Evolutionary conservation across 2,888 invertebrate species (phyloP).

Genomic region (Emesis castigata): DNA sequence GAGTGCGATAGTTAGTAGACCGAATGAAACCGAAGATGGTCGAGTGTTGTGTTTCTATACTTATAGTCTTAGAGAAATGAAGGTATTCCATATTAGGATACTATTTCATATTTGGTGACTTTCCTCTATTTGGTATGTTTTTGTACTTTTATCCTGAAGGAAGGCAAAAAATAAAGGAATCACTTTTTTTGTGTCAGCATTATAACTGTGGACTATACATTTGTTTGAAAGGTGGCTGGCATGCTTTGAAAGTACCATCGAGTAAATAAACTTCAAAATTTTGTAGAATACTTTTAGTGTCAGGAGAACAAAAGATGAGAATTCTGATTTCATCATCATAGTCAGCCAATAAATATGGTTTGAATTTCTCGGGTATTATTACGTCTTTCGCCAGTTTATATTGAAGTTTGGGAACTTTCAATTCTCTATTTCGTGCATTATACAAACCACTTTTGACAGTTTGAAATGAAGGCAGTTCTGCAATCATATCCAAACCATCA

Average conservation of each 20-base stretch:
- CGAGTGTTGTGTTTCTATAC: too few species aligned
- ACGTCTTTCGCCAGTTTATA: conserved; percentile 12
- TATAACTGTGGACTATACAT: conserved; percentile 13
- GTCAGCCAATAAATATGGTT: conserved; percentile 3
- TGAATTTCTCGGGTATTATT: conserved; percentile 2
- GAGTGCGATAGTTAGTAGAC: too few species aligned
- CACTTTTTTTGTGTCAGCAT: conserved; percentile 2
- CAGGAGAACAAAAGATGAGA: conserved; percentile 14
- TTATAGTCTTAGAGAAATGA: too few species aligned
- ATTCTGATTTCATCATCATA: background rate
- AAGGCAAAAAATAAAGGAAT: conserved; percentile 18
- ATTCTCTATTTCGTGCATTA: conserved; percentile 15
- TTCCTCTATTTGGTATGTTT: conserved; percentile 16
- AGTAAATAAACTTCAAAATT: conserved; percentile 18
- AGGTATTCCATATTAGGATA: too few species aligned
- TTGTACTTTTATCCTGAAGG: conserved; percentile 7
- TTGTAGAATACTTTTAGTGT: conserved; percentile 3
- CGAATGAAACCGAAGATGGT: too few species aligned
- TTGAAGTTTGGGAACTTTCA: conserved; percentile 9
- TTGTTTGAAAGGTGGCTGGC: conserved; percentile 18
- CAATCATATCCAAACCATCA: conserved; percentile 11
- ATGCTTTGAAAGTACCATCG: conserved; percentile 17
- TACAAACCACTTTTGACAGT: conserved; percentile 11
- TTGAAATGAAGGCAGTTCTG: background rate
- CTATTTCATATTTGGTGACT: too few species aligned